Conservation (phyloP, 2,113 vertebrate genomes). For the Dipodomys spectabilis region DNA sequence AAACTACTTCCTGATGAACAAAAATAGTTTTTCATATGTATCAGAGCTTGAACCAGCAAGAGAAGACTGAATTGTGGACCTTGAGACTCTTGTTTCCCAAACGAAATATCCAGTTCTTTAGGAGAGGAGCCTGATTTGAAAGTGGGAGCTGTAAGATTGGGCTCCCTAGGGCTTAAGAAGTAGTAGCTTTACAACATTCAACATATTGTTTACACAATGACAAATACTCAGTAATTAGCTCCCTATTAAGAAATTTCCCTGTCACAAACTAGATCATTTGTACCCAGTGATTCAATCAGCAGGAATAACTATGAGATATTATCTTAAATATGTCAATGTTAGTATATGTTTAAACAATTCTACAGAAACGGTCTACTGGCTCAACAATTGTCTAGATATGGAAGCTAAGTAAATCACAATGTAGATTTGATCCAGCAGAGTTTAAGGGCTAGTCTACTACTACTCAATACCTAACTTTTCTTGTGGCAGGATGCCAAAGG, state of each 20-base stretch:
- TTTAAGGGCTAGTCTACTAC: conserved; percentile 17
- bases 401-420: conserved; percentile 44
- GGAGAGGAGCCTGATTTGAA: neutral
- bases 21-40: neutral
- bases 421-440: conserved; percentile 27
- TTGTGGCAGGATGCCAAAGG: conserved; percentile 51
- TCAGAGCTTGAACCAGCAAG: conserved; percentile 16
- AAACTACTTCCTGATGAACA: conserved; percentile 13
- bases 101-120: conserved; percentile 33
- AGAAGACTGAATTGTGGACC: neutral
- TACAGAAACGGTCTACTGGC: conserved; percentile 17
- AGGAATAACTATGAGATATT: conserved; percentile 9
- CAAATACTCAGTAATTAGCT: neutral
- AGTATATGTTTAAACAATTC: conserved; percentile 49
- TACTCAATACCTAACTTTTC: conserved; percentile 43
- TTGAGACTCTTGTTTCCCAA: neutral
- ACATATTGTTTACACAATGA: neutral
- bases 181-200: neutral
- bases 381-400: conserved; percentile 33
- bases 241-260: neutral
- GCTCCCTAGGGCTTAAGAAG: conserved; percentile 16
- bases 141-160: neutral
- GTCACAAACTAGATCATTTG: neutral
- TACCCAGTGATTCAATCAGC: neutral
- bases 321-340: conserved; percentile 50